Base-by-base conservation (phyloP, 2,113 vertebrate species). In the Microtus oregoni region DNA sequence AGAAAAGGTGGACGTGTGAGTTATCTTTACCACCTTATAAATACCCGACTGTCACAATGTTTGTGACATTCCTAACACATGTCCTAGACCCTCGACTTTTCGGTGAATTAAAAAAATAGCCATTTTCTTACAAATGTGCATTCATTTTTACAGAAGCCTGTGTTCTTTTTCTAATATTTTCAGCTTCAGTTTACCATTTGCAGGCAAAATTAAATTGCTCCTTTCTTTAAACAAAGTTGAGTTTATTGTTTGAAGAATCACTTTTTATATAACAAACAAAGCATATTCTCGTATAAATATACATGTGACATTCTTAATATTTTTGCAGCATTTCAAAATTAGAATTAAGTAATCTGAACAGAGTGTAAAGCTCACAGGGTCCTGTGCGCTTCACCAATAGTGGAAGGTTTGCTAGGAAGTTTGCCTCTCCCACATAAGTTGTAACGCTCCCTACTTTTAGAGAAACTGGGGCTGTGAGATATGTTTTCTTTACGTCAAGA, bases 401-500 rank as follows among this genome's bases (percentile, higher is more conserved):
- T 73, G 77, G 55, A 38, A 63, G 38, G 88, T 82, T 93, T 93
- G 77, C 78, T 92, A 91, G 86, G 63, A 94, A 92, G 32, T 13
- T 92, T 93, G 65, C 68, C 14, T 86, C 76, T 6, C 44, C n/a
- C 9, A n/a, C 89, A 78, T 83, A 88, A 70, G 94, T 95, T 92
- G 92, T 79, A 78, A 92, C 72, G 38, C 89, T 92, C 90, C 38
- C 55, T 87, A 4, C 50, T 86, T 95, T 94, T 79, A 52, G 30
- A 52, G 65, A 93, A 83, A 58, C 10, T 41, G 68, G 24, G 28
- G 3, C 63, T 47, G 1, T 77, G 44, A 58, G 30, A 50, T 94
- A 19, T n/a, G 65, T 83, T 96, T 92, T 92, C 81, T 79, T 96
- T 83, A 63, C 50, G 3, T 30, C 24, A 89, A 93, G 63, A 96